phyloP scores from a whole-genome alignment of 2,797 vertebrate species.

The Rhodeus uyekii region DNA sequence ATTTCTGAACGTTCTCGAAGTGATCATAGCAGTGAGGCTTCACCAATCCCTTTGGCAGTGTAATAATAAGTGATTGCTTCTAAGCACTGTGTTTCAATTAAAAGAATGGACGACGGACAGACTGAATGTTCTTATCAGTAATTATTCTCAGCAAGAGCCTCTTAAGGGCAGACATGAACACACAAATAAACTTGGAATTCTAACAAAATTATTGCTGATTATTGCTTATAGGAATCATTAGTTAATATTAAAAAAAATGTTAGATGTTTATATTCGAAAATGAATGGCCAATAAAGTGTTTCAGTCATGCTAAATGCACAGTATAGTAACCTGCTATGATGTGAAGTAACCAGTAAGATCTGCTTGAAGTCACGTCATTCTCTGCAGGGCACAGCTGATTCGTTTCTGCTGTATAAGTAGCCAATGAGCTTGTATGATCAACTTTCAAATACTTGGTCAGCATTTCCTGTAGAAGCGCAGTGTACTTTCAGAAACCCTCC shows the following conservation, averaged over 20 bases:
- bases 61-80: constrained; percentile 39
- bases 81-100: constrained; percentile 44
- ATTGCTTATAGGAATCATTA: not conserved
- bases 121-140: constrained; percentile 40
- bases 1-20: not conserved
- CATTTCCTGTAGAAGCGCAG: no score
- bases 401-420: no score
- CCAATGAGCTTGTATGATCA: no score
- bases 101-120: constrained; percentile 33
- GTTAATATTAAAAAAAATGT: not conserved
- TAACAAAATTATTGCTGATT: not conserved
- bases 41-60: constrained; percentile 24
- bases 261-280: not conserved
- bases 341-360: no score
- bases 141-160: constrained; percentile 29
- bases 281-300: not conserved
- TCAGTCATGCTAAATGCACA: not conserved
- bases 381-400: no score
- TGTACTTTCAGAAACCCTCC: no score
- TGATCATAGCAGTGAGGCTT: not conserved
- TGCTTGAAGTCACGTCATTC: no score
- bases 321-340: not conserved
- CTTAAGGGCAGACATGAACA: not conserved
- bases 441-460: no score
- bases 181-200: not conserved